phyloP scores from a whole-genome alignment of 2,888 invertebrate species.

The Standfussiana lucernea region DNA sequence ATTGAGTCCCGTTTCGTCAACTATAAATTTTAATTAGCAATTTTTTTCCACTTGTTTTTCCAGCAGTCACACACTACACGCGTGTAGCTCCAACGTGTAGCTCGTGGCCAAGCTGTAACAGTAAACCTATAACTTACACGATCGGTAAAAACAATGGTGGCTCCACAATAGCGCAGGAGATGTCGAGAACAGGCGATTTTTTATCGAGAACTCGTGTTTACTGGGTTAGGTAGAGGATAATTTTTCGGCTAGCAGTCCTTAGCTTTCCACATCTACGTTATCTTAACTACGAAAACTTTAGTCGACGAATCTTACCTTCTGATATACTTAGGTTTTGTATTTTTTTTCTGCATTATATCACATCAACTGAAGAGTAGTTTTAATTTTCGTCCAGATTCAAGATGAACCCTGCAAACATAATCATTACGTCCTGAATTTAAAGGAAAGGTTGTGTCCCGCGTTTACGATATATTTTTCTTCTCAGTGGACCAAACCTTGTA shows the following conservation, averaged over 20 bases:
- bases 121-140: constrained; percentile 23
- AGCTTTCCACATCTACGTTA: not conserved
- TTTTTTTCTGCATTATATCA: not conserved
- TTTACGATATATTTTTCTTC: not conserved
- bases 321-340: not conserved
- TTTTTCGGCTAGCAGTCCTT: not conserved
- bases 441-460: not conserved
- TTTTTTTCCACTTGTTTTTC: not conserved
- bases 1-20: too few relatives aligned
- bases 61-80: not conserved
- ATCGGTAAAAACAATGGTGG: constrained; percentile 42
- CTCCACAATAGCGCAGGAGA: constrained; percentile 1
- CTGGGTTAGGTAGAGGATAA: not conserved
- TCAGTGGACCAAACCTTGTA: not conserved
- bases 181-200: not conserved
- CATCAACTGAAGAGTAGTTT: not conserved
- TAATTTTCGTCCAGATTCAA: not conserved
- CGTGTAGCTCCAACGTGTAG: not conserved
- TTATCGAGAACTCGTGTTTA: constrained; percentile 14
- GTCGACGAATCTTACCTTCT: not conserved
- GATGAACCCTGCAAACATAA: not conserved
- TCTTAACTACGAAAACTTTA: not conserved
- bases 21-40: not conserved
- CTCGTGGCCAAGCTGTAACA: not conserved
- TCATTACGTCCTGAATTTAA: not conserved